These are phyloP conservation scores for Heliconius hewitsoni DNA, from an alignment of 1,140 invertebrate species.

Conservation along the genomic window DNA sequence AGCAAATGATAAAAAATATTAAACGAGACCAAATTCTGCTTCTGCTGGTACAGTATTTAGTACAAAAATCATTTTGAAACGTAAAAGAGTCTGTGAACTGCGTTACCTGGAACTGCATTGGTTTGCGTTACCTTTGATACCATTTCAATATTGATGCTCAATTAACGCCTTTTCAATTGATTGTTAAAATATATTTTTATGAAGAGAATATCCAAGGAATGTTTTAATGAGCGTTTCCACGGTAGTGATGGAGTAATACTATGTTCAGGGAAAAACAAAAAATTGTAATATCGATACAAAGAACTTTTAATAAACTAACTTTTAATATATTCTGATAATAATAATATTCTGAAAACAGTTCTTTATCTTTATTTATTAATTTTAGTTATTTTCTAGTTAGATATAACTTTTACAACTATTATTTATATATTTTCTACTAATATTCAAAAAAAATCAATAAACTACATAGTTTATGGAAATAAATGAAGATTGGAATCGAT, in stretches of 20 bases:
- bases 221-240: background rate
- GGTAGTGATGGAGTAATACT: no score
- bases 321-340: no score
- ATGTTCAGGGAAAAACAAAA: no score
- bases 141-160: background rate
- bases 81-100: background rate
- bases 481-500: background rate
- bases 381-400: no score
- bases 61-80: background rate
- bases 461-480: background rate
- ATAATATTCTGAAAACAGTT: background rate
- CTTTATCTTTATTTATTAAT: no score
- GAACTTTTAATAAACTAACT: background rate
- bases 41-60: background rate
- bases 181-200: background rate
- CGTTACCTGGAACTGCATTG: background rate
- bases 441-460: background rate
- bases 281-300: background rate
- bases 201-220: background rate
- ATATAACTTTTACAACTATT: no score
- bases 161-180: background rate
- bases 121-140: background rate
- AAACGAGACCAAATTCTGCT: background rate
- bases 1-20: background rate
- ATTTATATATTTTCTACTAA: background rate